Evolutionary conservation across 2,888 invertebrate genomes (phyloP), one percentile per base, ranked within the genome.

Genomic region (Drosophila diplacantha): DNA sequence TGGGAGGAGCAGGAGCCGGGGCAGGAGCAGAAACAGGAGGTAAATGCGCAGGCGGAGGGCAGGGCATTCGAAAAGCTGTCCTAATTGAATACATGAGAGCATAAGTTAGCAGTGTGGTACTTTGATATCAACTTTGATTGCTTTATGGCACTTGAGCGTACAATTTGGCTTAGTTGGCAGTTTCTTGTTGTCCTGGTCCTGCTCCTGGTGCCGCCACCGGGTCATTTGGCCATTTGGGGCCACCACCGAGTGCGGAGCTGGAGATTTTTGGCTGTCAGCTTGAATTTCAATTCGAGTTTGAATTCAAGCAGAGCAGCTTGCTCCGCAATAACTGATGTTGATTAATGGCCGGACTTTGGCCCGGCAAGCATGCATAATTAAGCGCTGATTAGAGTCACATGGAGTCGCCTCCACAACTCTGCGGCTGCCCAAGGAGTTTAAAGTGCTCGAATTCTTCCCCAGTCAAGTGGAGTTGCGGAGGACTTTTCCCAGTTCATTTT

Each of bases 11-110:
- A 5, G 18, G 18, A 35, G 20, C 31, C 8, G 32, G 32, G n/a
- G 51, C 39, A 38, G 54, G 35, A 46, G 26, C 43, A 5, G 16
- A 18, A 29, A 3, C 43, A 7, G 43, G 18, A 26, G 43, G 26
- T 16, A 43, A 16, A 26, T 29, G 18, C 18, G 44, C 8, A 14
- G 14, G 16, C n/a, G 16, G 47, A 53, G 32, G 39, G 37, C 37
- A 37, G 65, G 64, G 64, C 68, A 79, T 79, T 78, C 73, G 79
- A 81, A 78, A 66, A 78, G 79, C 74, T 79, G 78, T 78, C 71
- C 78, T 79, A 79, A 79, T 79, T 79, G 78, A 79, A 79, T 79
- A 79, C 81, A 79, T 79, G 80, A 81, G 78, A 79, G 81, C 78
- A 79, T 81, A 79, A 79, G 78, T 79, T 81, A 79, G 81, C 78